A percentile compares a stretch with the other conserved stretches of the same genome.
Conservation (phyloP, 2,888 invertebrate genomes). For the Rhagium mordax region DNA sequence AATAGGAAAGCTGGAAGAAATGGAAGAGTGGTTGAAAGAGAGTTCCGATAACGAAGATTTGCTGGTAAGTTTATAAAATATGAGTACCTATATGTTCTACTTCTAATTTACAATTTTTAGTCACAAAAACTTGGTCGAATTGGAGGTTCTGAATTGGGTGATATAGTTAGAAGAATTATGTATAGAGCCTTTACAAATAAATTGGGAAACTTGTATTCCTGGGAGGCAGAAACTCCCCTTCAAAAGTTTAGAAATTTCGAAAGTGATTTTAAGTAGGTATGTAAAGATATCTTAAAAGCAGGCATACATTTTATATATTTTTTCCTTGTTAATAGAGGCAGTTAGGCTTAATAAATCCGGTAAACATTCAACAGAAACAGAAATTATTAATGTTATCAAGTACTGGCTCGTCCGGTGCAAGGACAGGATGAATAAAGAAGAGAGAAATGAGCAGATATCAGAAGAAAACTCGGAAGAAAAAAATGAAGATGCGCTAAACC, state of each 20-base stretch:
- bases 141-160: background rate
- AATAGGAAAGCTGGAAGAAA: no score
- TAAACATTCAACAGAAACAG: background rate
- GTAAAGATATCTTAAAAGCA: no score
- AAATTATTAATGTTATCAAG: background rate
- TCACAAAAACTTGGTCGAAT: background rate
- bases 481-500: no score
- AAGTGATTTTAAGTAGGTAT: background rate
- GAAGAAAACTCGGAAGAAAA: no score
- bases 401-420: background rate
- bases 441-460: no score
- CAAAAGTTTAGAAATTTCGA: background rate
- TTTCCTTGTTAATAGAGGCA: background rate
- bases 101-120: no score
- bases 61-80: no score
- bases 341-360: background rate
- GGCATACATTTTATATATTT: no score
- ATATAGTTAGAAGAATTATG: background rate
- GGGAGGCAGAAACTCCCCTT: background rate
- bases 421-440: background rate
- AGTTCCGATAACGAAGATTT: no score
- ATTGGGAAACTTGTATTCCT: background rate
- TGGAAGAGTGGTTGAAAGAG: no score
- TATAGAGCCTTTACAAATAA: background rate
- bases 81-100: no score